phyloP scores from a whole-genome alignment of 2,113 vertebrate species.

The Tetrao urogallus region DNA sequence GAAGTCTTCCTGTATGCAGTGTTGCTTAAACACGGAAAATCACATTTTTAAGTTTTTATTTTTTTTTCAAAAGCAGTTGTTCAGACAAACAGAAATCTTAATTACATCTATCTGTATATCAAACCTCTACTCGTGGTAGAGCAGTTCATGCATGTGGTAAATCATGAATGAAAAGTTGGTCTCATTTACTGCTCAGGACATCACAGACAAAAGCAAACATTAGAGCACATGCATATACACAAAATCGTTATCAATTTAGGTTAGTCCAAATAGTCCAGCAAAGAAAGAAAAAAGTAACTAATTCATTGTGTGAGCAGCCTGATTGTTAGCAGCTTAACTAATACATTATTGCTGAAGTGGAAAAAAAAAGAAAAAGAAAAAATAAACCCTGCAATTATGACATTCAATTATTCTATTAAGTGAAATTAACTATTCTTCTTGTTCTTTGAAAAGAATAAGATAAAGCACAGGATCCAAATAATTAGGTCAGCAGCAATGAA shows the following conservation, averaged over 20 bases:
- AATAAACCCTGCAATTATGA: conserved; percentile 69
- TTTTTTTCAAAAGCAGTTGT: neutral
- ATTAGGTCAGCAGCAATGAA: conserved; percentile 81
- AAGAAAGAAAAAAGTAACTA: conserved; percentile 67
- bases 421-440: conserved; percentile 80
- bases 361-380: conserved; percentile 34
- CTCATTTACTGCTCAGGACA: conserved; percentile 36
- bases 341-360: conserved; percentile 71
- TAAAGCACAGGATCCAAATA: conserved; percentile 76
- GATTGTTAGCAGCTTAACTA: conserved; percentile 77
- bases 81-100: neutral
- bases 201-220: conserved; percentile 72
- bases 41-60: too few species aligned
- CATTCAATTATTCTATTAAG: conserved; percentile 84
- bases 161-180: conserved; percentile 66
- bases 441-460: conserved; percentile 77
- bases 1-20: neutral
- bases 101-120: neutral
- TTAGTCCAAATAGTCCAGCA: conserved; percentile 64
- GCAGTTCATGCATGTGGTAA: conserved; percentile 48
- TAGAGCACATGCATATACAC: neutral
- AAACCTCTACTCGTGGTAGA: neutral
- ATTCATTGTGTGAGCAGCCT: conserved; percentile 64
- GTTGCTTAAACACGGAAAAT: neutral
- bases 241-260: conserved; percentile 63